Evolutionary conservation across 2,113 vertebrate species (phyloP).

Genomic region (Brachyhypopomus occidentalis): DNA sequence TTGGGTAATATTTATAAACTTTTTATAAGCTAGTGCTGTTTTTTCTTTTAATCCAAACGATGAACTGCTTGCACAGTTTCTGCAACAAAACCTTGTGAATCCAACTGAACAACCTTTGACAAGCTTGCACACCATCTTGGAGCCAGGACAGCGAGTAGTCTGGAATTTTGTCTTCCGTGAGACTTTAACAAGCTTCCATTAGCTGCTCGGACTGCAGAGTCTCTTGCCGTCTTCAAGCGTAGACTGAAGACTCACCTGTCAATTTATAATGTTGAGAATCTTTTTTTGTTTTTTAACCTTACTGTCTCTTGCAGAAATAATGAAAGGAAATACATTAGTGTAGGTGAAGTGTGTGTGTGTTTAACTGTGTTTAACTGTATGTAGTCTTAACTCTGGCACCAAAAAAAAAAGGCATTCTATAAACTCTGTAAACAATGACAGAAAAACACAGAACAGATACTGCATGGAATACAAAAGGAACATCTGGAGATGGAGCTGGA

Average conservation of each 20-base stretch:
- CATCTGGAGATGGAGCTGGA: slow-evolving; percentile 70
- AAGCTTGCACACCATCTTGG: neutral
- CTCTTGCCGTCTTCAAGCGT: too few relatives aligned
- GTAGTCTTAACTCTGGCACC: neutral
- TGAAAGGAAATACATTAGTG: neutral
- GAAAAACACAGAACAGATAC: neutral
- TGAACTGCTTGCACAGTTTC: neutral
- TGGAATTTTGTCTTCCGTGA: too few relatives aligned
- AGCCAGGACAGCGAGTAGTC: too few relatives aligned
- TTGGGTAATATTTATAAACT: neutral
- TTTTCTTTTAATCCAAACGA: too few relatives aligned
- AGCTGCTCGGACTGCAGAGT: too few relatives aligned
- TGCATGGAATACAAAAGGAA: slow-evolving; percentile 50
- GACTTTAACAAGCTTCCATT: too few relatives aligned
- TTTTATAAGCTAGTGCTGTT: neutral
- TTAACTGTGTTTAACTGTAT: neutral
- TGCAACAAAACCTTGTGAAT: neutral
- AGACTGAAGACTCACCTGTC: too few relatives aligned
- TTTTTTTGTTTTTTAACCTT: neutral
- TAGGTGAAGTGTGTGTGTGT: neutral
- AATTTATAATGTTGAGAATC: neutral
- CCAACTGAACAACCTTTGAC: neutral
- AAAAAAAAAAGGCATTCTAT: neutral
- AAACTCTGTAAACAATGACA: slow-evolving; percentile 26
- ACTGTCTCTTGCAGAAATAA: neutral